Percentiles rank a stretch among this genome's conserved stretches.
Conservation (phyloP, 2,888 invertebrate species). For the Tyria jacobaeae region DNA sequence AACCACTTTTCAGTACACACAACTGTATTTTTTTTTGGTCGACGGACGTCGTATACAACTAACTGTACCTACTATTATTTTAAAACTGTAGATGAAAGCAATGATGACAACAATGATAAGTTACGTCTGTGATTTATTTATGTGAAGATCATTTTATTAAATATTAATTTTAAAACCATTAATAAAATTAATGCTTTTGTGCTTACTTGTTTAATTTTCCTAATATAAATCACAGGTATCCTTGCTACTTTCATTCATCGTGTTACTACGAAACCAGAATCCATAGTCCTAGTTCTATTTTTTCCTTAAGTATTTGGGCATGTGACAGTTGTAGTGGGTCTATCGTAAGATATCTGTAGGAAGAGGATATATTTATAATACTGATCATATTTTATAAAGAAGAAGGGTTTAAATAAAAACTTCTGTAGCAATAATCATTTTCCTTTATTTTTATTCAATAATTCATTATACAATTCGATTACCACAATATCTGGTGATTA, state of each 20-base stretch:
- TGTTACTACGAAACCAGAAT: too few relatives aligned
- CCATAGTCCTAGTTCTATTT: too few relatives aligned
- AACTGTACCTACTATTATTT: slow-evolving; percentile 1
- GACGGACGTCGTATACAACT: not conserved
- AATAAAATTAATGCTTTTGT: slow-evolving; percentile 50
- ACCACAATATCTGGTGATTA: slow-evolving; percentile 57
- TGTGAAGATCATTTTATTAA: slow-evolving; percentile 42
- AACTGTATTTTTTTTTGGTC: too few relatives aligned
- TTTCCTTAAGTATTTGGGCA: too few relatives aligned
- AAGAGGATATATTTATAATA: too few relatives aligned
- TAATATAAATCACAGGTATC: not conserved
- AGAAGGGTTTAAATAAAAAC: slow-evolving; percentile 17
- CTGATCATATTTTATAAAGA: too few relatives aligned
- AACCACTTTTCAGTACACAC: too few relatives aligned
- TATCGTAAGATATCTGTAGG: too few relatives aligned
- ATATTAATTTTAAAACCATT: slow-evolving; percentile 43
- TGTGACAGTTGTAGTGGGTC: too few relatives aligned
- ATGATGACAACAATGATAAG: slow-evolving; percentile 26
- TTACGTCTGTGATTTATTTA: slow-evolving; percentile 57
- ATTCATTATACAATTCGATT: slow-evolving; percentile 54
- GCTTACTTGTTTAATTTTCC: slow-evolving; percentile 21
- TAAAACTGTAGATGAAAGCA: slow-evolving; percentile 6
- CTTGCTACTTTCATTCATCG: too few relatives aligned
- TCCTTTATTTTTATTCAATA: slow-evolving; percentile 50
- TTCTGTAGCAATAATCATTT: slow-evolving; percentile 23